A percentile compares a stretch with the other conserved stretches of the same genome.
phyloP scores from a whole-genome alignment of 2,113 vertebrate genomes.

The Anolis sagrei region DNA sequence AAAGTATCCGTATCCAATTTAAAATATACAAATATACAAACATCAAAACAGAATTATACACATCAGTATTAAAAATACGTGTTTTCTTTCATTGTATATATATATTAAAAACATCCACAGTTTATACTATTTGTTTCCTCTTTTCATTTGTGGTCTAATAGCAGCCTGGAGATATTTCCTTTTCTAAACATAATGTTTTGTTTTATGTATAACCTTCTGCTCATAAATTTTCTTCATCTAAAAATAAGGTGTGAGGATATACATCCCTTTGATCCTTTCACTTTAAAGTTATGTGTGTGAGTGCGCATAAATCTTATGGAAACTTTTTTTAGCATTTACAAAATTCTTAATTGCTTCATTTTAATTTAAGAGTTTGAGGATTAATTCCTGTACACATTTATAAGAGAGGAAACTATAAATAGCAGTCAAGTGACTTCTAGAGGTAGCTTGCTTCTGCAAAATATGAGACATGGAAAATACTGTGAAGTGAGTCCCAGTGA shows the following conservation, averaged over 20 bases:
- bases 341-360: neutral
- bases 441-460: neutral
- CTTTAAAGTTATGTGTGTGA: neutral
- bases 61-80: neutral
- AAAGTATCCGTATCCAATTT: too few species aligned
- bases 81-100: neutral
- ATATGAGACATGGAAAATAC: neutral
- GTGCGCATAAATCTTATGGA: neutral
- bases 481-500: neutral
- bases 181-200: constrained; percentile 31
- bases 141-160: constrained; percentile 16
- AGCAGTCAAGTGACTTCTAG: neutral
- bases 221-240: constrained; percentile 16
- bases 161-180: constrained; percentile 15
- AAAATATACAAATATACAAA: too few species aligned
- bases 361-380: neutral
- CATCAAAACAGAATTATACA: too few species aligned
- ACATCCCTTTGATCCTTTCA: neutral
- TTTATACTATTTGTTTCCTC: constrained; percentile 9
- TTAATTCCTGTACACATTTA: neutral
- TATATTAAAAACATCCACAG: neutral
- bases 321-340: neutral
- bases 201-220: constrained; percentile 19
- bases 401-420: neutral
- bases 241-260: constrained; percentile 30